Conservation (phyloP, 2,888 invertebrate species). For the Synanthedon formicaeformis region DNA sequence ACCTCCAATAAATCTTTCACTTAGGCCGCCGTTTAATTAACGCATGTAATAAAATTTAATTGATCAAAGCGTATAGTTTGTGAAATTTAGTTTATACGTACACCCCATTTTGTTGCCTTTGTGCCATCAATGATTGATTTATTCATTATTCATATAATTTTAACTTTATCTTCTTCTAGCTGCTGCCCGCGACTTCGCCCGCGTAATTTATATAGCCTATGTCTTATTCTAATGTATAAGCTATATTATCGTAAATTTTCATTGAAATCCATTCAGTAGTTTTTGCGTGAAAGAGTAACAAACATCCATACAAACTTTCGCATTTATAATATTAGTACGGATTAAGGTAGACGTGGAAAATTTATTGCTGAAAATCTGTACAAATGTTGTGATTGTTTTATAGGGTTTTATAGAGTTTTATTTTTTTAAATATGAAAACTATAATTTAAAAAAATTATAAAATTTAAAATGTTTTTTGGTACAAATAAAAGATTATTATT, state of each 20-base stretch:
- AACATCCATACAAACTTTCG: too few relatives aligned
- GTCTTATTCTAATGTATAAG: too few relatives aligned
- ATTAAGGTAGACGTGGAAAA: neutral
- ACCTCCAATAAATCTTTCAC: slow-evolving; percentile 67
- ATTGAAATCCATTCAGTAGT: too few relatives aligned
- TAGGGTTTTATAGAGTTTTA: too few relatives aligned
- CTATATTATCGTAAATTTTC: too few relatives aligned
- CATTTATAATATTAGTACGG: too few relatives aligned
- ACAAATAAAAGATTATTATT: too few relatives aligned
- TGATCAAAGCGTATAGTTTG: slow-evolving; percentile 57
- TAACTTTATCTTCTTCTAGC: neutral
- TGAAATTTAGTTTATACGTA: slow-evolving; percentile 28
- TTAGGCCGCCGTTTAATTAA: slow-evolving; percentile 60
- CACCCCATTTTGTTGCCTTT: slow-evolving; percentile 15
- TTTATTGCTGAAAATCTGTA: neutral
- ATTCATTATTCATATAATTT: neutral
- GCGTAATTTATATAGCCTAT: too few relatives aligned
- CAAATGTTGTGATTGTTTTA: neutral
- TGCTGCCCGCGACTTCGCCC: too few relatives aligned
- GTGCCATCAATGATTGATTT: neutral
- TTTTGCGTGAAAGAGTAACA: too few relatives aligned
- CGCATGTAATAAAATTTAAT: slow-evolving; percentile 63
- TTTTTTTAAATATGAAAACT: neutral
- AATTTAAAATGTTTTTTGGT: too few relatives aligned
- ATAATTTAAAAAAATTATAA: too few relatives aligned